Conservation (phyloP, 2,888 invertebrate genomes). For the Leucozona laternaria region DNA sequence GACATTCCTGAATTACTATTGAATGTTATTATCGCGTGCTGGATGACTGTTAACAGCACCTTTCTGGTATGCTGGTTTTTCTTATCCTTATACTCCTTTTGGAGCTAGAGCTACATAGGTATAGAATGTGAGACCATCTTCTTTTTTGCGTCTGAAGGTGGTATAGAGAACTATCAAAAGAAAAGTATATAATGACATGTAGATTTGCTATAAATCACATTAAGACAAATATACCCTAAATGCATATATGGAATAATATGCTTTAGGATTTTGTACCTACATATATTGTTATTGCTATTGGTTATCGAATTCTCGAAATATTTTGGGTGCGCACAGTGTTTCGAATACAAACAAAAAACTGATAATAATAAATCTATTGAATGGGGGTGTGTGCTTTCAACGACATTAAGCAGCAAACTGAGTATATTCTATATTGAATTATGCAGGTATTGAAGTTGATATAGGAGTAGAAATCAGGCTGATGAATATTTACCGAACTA, state of each 20-base stretch:
- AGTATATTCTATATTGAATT: conserved; percentile 16
- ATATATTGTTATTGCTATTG: conserved; percentile 64
- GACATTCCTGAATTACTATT: conserved; percentile 74
- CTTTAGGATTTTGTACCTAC: conserved; percentile 20
- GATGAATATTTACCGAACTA: conserved; percentile 6
- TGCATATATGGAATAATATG: conserved; percentile 53
- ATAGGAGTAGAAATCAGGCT: conserved; percentile 8
- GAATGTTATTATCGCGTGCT: conserved; percentile 77
- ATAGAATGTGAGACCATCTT: conserved; percentile 35
- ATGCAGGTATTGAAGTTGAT: conserved; percentile 53
- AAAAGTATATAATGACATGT: conserved; percentile 71
- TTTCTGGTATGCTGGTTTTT: conserved; percentile 31
- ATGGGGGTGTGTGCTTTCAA: conserved; percentile 56
- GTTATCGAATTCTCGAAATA: conserved; percentile 65
- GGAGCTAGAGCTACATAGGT: too few relatives aligned
- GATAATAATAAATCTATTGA: conserved; percentile 65
- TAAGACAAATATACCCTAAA: conserved; percentile 62
- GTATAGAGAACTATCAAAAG: conserved; percentile 47
- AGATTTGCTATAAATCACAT: conserved; percentile 73
- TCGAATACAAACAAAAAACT: conserved; percentile 4
- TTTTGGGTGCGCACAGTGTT: conserved; percentile 63
- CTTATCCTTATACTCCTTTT: not conserved
- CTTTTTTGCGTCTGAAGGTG: conserved; percentile 19
- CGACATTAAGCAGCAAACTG: not conserved
- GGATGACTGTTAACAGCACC: conserved; percentile 76